Base-by-base conservation (phyloP, 2,888 invertebrate genomes). In the Calliphora vomitoria region DNA sequence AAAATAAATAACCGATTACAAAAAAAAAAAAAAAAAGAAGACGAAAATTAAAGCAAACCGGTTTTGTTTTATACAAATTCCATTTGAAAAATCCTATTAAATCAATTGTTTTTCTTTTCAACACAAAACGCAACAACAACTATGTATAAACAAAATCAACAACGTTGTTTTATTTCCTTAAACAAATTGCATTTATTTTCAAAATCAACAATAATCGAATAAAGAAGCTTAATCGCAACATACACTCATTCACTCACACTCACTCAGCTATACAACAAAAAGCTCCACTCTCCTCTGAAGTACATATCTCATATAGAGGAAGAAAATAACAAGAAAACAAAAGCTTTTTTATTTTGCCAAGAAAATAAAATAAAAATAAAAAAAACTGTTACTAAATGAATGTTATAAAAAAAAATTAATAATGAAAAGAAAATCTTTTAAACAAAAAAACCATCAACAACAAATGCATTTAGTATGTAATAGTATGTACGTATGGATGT, bases 91-190 rank as follows among this genome's bases (percentile, higher is more conserved):
- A 69, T 82, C 60, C 72, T 80, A 68, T 78, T 64, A 66, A 84
- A 60, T 85, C 8, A 53, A 11, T 69, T 74, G 13, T 41, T 76
- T 62, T 58, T 31, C 53, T 35, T 72, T 79, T 79, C 53, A 72
- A 68, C 25, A 44, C 35, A 11, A 60, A 74, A 74, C 4, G 31
- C 55, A 81, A 44, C 25, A 35, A 44, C 44, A 44, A 44, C 44
- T 18, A 75, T 15, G 50, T 44, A 25, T 50, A 47, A 82, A 69
- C 18, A 69, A 72, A 53, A 72, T n/a, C 50, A 78, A 20, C 25
- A 55, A 75, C 15, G 13, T 60, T 20, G 25, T 76, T 53, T 82
- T 82, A 84, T 87, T 87, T 84, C 84, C 84, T 84, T 69, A 84
- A 87, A 82, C 76, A 82, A 84, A 72, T 53, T 84, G 78, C 74